phyloP scores from a whole-genome alignment of 2,113 vertebrate genomes.

The Seriola dumerili region DNA sequence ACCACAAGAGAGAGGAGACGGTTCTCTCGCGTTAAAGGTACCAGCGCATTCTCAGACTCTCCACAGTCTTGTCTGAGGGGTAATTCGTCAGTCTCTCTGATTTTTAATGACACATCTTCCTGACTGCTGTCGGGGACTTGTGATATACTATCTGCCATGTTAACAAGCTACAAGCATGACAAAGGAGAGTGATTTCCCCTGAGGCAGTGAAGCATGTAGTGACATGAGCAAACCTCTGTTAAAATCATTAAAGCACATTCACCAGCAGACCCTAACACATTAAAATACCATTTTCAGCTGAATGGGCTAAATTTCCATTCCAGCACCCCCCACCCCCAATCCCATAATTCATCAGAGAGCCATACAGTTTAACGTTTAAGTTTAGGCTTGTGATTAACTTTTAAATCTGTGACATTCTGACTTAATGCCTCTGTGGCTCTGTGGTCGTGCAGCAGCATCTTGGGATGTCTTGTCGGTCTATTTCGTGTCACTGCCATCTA shows the following conservation, averaged over 20 bases:
- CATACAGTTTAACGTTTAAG: conserved; percentile 47
- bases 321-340: not conserved
- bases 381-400: conserved; percentile 51
- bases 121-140: conserved; percentile 33
- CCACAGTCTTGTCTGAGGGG: conserved; percentile 57
- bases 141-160: conserved; percentile 75
- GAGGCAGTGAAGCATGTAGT: conserved; percentile 23
- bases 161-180: conserved; percentile 71
- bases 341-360: conserved; percentile 25
- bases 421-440: conserved; percentile 56
- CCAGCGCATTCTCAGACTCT: conserved; percentile 33
- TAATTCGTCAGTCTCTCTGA: conserved; percentile 65
- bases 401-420: conserved; percentile 54
- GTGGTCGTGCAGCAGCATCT: conserved; percentile 54
- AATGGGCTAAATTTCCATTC: conserved; percentile 4
- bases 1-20: conserved; percentile 63
- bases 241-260: conserved; percentile 54
- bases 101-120: conserved; percentile 68
- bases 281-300: conserved; percentile 34
- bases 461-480: conserved; percentile 51
- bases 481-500: conserved; percentile 70
- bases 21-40: conserved; percentile 39
- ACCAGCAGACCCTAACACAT: conserved; percentile 31
- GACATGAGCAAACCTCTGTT: conserved; percentile 50
- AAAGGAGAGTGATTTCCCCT: conserved; percentile 46